Evolutionary conservation across 1,140 invertebrate genomes (phyloP).

Genomic region (Drosophila repleta): DNA sequence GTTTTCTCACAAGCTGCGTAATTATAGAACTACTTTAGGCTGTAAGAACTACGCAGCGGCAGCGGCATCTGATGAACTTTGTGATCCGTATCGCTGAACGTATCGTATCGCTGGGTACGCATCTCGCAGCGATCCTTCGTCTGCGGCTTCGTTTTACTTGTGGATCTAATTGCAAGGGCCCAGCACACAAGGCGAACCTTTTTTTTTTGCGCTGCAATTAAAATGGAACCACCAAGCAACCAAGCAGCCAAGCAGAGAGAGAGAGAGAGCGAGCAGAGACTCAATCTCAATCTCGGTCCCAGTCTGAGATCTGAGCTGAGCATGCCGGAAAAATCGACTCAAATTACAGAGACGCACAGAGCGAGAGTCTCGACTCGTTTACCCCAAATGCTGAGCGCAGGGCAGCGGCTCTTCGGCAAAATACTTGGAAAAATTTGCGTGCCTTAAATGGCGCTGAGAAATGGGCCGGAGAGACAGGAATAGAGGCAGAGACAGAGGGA

Average conservation of each 20-base stretch:
- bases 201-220: constrained; percentile 70
- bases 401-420: constrained; percentile 49
- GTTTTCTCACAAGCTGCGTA: constrained; percentile 49
- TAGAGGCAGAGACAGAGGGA: neutral
- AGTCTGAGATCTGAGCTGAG: constrained; percentile 37
- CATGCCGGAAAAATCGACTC: constrained; percentile 79
- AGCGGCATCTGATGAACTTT: constrained; percentile 15
- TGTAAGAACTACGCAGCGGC: constrained; percentile 30
- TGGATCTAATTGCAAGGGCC: constrained; percentile 75
- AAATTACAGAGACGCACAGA: constrained; percentile 61
- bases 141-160: constrained; percentile 76
- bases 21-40: constrained; percentile 39
- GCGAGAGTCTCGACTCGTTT: constrained; percentile 33
- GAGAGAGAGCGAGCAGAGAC: no score
- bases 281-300: constrained; percentile 31
- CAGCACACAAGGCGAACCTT: constrained; percentile 54
- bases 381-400: constrained; percentile 21
- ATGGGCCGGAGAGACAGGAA: neutral
- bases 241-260: constrained; percentile 32
- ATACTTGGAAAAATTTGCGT: constrained; percentile 76
- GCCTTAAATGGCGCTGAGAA: constrained; percentile 35
- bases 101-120: constrained; percentile 55
- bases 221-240: constrained; percentile 72
- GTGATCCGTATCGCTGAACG: constrained; percentile 34
- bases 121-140: constrained; percentile 65